These are phyloP conservation scores for Megalops cyprinoides DNA, from an alignment of 2,797 vertebrate genomes.

Conservation along the genomic window DNA sequence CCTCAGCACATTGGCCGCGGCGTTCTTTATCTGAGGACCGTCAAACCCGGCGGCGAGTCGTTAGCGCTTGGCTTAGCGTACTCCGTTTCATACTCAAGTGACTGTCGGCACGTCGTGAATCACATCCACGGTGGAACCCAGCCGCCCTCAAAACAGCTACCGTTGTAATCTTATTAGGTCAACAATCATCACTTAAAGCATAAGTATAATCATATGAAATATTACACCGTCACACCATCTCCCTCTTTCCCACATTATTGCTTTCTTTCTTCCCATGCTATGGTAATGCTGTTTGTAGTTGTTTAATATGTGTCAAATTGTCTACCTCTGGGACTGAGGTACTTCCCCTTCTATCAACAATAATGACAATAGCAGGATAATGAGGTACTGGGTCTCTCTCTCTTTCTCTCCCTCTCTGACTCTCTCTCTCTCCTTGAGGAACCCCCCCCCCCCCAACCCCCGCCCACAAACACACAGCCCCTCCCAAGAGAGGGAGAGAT, in stretches of 20 bases:
- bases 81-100: no score
- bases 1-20: slow-evolving; percentile 95
- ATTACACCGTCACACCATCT: background rate
- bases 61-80: no score
- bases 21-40: slow-evolving; percentile 86
- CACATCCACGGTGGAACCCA: background rate
- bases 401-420: background rate
- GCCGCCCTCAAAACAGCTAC: no score
- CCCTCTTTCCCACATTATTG: background rate
- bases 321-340: background rate
- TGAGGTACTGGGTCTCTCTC: background rate
- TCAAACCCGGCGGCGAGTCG: slow-evolving; percentile 41
- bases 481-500: slow-evolving; percentile 49
- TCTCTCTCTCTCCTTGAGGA: slow-evolving; percentile 78
- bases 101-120: background rate
- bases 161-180: slow-evolving; percentile 8
- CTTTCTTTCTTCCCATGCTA: background rate
- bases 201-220: background rate
- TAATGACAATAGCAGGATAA: slow-evolving; percentile 7
- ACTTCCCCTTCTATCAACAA: background rate
- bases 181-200: background rate
- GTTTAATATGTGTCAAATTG: slow-evolving; percentile 17
- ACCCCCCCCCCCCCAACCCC: slow-evolving; percentile 79
- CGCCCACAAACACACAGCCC: slow-evolving; percentile 78
- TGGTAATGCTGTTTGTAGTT: background rate